Evolutionary conservation across 2,797 vertebrate genomes (phyloP).

Genomic region (Parauchenoglanis punctatus): DNA sequence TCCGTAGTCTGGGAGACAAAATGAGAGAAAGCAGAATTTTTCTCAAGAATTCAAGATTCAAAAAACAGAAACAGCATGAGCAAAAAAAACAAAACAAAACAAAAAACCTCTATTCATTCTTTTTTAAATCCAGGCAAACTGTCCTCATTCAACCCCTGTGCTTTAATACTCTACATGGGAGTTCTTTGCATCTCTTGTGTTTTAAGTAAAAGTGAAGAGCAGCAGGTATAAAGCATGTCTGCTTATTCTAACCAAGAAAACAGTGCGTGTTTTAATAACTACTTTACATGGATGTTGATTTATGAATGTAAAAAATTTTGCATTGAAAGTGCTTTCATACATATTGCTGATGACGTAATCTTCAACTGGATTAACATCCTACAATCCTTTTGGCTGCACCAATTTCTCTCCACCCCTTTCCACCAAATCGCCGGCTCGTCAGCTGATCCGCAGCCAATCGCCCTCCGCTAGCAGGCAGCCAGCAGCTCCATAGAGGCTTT

Average conservation of each 20-base stretch:
- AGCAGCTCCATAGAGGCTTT: slow-evolving; percentile 6
- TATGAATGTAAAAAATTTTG: background rate
- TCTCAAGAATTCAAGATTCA: background rate
- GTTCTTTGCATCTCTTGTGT: background rate
- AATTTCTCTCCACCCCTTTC: slow-evolving; percentile 1
- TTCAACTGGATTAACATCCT: background rate
- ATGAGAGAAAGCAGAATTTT: background rate
- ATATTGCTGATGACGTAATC: background rate
- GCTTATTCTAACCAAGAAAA: background rate
- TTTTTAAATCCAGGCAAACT: background rate
- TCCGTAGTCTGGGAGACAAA: slow-evolving; percentile 12
- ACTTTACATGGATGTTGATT: background rate
- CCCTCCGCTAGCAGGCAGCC: background rate
- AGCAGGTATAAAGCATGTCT: background rate
- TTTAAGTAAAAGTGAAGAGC: background rate
- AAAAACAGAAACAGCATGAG: slow-evolving; percentile 8
- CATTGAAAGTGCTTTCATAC: background rate
- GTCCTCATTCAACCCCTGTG: slow-evolving; percentile 12
- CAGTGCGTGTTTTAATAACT: background rate
- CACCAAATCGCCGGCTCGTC: background rate
- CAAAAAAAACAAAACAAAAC: background rate
- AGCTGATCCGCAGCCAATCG: slow-evolving; percentile 12
- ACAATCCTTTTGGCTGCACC: background rate
- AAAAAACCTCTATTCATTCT: background rate
- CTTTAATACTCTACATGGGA: background rate